A percentile compares a stretch with the other conserved stretches of the same genome.
Conservation (phyloP, 2,888 invertebrate genomes). For the Disparrhopalites patrizii region DNA sequence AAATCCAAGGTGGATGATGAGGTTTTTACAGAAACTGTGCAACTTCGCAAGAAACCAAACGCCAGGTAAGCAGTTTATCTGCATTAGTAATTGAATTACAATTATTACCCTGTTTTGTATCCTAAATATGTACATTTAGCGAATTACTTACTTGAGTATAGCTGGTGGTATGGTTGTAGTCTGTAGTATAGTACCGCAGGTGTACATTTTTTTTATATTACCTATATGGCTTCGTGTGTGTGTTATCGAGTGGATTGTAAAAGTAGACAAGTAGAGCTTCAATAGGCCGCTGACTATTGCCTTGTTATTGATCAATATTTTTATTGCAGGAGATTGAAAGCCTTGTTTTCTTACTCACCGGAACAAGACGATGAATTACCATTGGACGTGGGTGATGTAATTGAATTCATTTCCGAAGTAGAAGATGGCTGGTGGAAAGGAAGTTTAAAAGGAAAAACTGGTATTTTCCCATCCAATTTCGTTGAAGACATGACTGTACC, state of each 20-base stretch:
- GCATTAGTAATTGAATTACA: too few species aligned
- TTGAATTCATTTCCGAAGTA: slow-evolving; percentile 85
- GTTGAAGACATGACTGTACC: slow-evolving; percentile 58
- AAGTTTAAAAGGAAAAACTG: slow-evolving; percentile 64
- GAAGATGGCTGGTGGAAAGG: slow-evolving; percentile 96
- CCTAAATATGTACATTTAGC: not conserved
- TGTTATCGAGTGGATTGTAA: too few species aligned
- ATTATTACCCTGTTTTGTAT: not conserved
- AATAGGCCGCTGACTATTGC: too few species aligned
- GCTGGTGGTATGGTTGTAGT: too few species aligned
- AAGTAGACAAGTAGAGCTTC: too few species aligned
- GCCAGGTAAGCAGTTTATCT: too few species aligned
- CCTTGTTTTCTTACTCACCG: slow-evolving; percentile 85
- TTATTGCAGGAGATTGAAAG: slow-evolving; percentile 65
- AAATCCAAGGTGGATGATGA: too few species aligned
- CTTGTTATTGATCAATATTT: too few species aligned
- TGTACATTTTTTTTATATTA: too few species aligned
- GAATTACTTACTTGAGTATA: not conserved
- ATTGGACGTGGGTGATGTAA: slow-evolving; percentile 78
- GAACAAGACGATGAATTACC: slow-evolving; percentile 89
- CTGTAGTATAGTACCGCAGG: too few species aligned
- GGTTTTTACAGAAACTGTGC: not conserved
- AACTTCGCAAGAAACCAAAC: not conserved
- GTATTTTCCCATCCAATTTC: slow-evolving; percentile 96
- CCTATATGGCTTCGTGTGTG: too few species aligned